Conservation (phyloP, 1,140 invertebrate species). For the Plutomurus gul region DNA sequence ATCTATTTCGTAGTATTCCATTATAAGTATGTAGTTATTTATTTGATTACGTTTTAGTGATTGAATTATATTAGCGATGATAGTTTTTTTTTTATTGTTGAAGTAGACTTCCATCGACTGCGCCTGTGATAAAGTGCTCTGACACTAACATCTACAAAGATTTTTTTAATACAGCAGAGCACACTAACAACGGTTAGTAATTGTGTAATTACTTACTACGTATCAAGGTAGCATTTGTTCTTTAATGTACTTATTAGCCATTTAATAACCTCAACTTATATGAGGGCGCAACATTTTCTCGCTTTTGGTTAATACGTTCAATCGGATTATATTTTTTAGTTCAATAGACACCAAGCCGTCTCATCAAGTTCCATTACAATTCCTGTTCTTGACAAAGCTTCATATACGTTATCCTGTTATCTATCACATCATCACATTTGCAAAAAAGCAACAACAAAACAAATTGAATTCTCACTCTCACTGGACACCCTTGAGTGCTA, state of each 20-base stretch:
- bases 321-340: not conserved
- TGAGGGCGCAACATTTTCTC: too few relatives aligned
- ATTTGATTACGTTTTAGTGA: not conserved
- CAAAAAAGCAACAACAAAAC: too few relatives aligned
- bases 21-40: not conserved
- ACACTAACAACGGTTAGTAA: too few relatives aligned
- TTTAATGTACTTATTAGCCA: too few relatives aligned
- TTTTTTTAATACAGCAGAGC: too few relatives aligned
- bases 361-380: not conserved
- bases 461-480: not conserved
- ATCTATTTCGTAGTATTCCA: not conserved
- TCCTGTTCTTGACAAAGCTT: conserved; percentile 1
- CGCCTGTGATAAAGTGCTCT: not conserved
- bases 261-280: too few relatives aligned
- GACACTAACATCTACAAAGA: not conserved
- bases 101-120: not conserved
- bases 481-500: conserved; percentile 15
- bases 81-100: not conserved
- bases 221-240: too few relatives aligned
- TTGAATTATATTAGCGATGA: conserved; percentile 12
- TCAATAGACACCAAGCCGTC: not conserved
- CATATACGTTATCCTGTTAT: not conserved
- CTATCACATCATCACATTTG: not conserved
- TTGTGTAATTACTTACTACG: too few relatives aligned
- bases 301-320: too few relatives aligned